phyloP scores from a whole-genome alignment of 2,113 vertebrate species.

The Thunnus thynnus region DNA sequence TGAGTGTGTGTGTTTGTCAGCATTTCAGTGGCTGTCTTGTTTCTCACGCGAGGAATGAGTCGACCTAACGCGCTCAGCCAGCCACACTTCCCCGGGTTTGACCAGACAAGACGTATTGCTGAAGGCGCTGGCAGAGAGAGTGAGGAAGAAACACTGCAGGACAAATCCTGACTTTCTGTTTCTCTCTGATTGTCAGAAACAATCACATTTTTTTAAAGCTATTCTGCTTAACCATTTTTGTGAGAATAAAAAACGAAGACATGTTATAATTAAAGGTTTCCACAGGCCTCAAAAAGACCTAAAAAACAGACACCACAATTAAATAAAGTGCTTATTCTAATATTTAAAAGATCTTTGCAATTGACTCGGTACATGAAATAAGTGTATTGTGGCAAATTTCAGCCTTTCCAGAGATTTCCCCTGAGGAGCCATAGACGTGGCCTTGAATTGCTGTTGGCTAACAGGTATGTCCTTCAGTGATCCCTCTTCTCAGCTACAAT shows the following conservation, averaged over 20 bases:
- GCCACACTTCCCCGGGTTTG: slow-evolving; percentile 63
- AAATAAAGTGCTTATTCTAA: background rate
- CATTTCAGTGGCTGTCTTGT: slow-evolving; percentile 24
- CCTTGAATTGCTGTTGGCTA: background rate
- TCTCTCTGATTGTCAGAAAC: slow-evolving; percentile 10
- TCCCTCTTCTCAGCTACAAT: too few species aligned
- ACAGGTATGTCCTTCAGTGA: slow-evolving; percentile 6
- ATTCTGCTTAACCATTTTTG: background rate
- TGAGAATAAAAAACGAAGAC: background rate
- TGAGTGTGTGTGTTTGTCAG: slow-evolving; percentile 34
- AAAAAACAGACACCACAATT: background rate
- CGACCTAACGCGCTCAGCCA: slow-evolving; percentile 70
- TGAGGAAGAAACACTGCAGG: slow-evolving; percentile 16
- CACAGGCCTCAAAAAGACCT: background rate
- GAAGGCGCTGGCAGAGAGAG: slow-evolving; percentile 16
- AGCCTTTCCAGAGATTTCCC: background rate
- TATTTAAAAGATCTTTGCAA: background rate
- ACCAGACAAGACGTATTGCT: slow-evolving; percentile 59
- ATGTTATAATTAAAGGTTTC: background rate
- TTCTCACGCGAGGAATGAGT: slow-evolving; percentile 81
- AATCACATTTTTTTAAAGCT: background rate
- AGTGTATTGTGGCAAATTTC: background rate
- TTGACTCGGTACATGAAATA: background rate
- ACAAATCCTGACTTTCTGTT: slow-evolving; percentile 13
- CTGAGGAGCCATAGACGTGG: too few species aligned